These are phyloP conservation scores for Octodon degus DNA, from an alignment of 2,113 vertebrate genomes.

Conservation along the genomic window DNA sequence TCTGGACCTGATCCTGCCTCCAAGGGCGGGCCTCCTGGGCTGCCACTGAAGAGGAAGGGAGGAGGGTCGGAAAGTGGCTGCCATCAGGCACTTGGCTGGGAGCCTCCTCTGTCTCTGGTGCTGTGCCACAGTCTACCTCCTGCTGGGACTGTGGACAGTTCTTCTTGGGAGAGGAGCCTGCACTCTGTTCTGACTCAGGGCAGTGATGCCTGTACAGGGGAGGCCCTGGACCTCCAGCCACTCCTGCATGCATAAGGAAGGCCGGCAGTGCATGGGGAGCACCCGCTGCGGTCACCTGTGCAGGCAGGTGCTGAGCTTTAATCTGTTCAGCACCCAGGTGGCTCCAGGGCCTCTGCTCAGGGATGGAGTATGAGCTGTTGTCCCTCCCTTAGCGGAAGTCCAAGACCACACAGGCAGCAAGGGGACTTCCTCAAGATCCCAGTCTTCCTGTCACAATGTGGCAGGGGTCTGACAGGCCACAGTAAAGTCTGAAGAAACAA, in stretches of 20 bases:
- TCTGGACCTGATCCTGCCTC: background rate
- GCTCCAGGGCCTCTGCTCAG: background rate
- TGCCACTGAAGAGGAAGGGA: background rate
- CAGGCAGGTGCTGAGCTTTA: background rate
- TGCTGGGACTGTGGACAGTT: background rate
- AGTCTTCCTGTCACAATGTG: background rate
- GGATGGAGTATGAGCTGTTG: background rate
- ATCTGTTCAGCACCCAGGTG: background rate
- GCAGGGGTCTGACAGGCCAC: background rate
- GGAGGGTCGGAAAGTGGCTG: background rate
- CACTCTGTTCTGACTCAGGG: accelerated
- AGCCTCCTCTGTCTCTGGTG: background rate
- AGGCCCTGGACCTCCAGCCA: background rate
- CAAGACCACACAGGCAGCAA: background rate
- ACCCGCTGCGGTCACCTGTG: accelerated
- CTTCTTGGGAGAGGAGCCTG: background rate
- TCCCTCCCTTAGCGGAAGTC: background rate
- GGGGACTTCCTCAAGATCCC: too few relatives aligned
- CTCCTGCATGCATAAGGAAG: background rate
- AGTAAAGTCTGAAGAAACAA: background rate
- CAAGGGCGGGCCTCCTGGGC: background rate
- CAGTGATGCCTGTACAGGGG: background rate
- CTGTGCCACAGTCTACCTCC: background rate
- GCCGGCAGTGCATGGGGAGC: background rate
- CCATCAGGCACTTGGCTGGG: background rate